These are phyloP conservation scores for Pipistrellus pygmaeus DNA, from an alignment of 2,797 vertebrate species.

Conservation along the genomic window DNA sequence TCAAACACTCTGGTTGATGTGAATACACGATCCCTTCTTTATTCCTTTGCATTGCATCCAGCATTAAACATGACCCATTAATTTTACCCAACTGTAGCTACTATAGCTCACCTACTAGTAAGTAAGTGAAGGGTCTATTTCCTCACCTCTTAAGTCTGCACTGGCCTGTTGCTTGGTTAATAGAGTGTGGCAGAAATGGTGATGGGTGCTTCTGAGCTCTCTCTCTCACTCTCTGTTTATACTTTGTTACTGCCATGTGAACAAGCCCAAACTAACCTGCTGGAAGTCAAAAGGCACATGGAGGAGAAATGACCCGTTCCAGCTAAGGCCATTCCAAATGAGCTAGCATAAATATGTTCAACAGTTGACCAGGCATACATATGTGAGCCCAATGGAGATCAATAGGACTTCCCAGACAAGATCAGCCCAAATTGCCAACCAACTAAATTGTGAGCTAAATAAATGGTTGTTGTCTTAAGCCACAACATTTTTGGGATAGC, in stretches of 20 bases:
- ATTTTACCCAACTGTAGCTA: not conserved
- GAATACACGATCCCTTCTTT: not conserved
- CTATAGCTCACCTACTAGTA: not conserved
- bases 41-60: not conserved
- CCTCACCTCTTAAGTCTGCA: not conserved
- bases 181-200: not conserved
- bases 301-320: not conserved
- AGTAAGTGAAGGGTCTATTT: not conserved
- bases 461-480: not conserved
- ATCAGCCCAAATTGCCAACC: not conserved
- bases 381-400: not conserved
- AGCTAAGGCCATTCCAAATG: not conserved
- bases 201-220: not conserved
- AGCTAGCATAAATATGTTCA: not conserved
- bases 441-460: not conserved
- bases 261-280: not conserved
- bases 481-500: not conserved
- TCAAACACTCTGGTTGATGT: not conserved
- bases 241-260: not conserved
- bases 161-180: not conserved
- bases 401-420: not conserved
- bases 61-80: conserved; percentile 21
- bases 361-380: not conserved
- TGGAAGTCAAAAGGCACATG: not conserved
- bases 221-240: too few species aligned